Evolutionary conservation across 2,113 vertebrate genomes (phyloP), one percentile per base, ranked within the genome.

Genomic region (Prunella fulvescens): DNA sequence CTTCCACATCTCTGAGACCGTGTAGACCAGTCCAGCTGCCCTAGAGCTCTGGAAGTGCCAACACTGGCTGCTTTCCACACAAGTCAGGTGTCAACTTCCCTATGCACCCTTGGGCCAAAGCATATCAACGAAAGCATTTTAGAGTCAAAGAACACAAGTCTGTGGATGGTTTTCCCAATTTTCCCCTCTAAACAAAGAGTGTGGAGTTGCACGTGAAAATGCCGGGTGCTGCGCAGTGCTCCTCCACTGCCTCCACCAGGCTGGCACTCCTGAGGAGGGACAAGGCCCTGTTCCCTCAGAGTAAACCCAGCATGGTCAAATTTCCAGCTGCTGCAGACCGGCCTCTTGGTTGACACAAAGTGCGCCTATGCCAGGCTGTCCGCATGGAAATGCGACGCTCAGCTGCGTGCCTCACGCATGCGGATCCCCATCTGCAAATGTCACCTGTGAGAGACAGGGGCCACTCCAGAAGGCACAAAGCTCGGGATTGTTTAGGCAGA

Each of bases 401-500:
- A 88, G 92, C 88, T 90, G 81, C 23, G 1, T 4, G 31, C 76
- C 91, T 93, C 81, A 83, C 92, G 54, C 92, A 81, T 58, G 92
- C 10, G 1, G 86, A 33, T 90, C 89, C 86, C 91, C 86, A 93
- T 92, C 90, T 92, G 92, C 95, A 96, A 94, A 91, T 92, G 96
- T 95, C 95, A 93, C 95, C 95, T 91, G 81, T 89, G 91, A 97
- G 81, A 91, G 95, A 89, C 95, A 94, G 95, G 90, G 94, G 96
- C 95, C 93, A 87, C 89, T 79, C 92, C 86, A 69, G 89, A 39
- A 93, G 71, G 89, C 78, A 97, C 95, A 97, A 97, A 96, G 94
- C 96, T 89, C 3, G 70, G 96, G 93, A 96, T 97, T 97, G 96
- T 97, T 93, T 93, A 93, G 89, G 89, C 89, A 91, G 95, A 93